Evolutionary conservation across 2,888 invertebrate species (phyloP).

Genomic region (Oasisia sp.): DNA sequence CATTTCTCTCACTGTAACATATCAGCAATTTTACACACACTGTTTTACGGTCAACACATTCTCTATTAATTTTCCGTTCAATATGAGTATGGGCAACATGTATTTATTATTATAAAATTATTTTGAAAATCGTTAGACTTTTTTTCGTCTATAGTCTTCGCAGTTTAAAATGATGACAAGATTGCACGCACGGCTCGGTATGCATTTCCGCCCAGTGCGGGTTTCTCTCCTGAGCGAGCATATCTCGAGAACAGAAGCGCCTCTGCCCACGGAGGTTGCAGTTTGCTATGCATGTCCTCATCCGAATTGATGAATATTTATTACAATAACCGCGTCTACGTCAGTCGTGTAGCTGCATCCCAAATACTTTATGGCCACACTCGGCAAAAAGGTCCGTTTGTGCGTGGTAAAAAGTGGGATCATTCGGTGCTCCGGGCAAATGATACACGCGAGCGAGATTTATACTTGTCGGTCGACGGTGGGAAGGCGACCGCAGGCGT

Average conservation of each 20-base stretch:
- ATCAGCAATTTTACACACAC: not conserved
- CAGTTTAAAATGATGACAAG: not conserved
- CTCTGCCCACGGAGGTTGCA: not conserved
- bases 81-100: not conserved
- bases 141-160: not conserved
- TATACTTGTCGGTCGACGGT: not conserved
- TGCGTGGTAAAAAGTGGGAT: constrained; percentile 1
- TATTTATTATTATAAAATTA: not conserved
- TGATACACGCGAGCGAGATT: constrained; percentile 6
- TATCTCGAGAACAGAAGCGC: not conserved
- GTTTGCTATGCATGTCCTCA: constrained; percentile 17
- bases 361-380: not conserved
- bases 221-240: not conserved
- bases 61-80: not conserved
- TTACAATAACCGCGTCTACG: constrained; percentile 13
- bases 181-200: not conserved
- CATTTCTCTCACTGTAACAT: not conserved
- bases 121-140: not conserved
- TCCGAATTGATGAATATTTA: constrained; percentile 17
- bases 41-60: not conserved
- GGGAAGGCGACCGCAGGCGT: not conserved
- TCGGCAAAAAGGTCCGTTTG: constrained; percentile 17
- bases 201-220: not conserved
- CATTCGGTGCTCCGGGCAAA: constrained; percentile 10
- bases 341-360: constrained; percentile 13